Conservation (phyloP, 2,888 invertebrate genomes). For the Phaonia tiefii region DNA sequence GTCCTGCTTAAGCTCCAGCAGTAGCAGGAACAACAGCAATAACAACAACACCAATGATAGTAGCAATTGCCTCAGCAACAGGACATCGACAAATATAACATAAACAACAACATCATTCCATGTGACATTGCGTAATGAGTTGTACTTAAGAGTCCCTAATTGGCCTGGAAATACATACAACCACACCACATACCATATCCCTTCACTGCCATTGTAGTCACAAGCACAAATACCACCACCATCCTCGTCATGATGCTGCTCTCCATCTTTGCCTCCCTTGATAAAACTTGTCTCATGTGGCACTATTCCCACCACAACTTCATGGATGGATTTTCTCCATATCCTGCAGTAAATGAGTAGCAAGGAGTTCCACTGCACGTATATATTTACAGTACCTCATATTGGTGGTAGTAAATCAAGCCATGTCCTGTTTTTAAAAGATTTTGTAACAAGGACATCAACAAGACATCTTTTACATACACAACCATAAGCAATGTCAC, state of each 20-base stretch:
- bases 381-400: too few relatives aligned
- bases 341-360: not conserved
- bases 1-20: not conserved
- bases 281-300: too few relatives aligned
- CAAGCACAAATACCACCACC: too few relatives aligned
- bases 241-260: not conserved
- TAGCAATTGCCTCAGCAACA: not conserved
- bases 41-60: not conserved
- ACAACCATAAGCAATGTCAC: too few relatives aligned
- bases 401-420: too few relatives aligned
- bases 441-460: too few relatives aligned
- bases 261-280: too few relatives aligned
- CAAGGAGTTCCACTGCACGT: too few relatives aligned
- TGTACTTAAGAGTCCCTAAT: constrained; percentile 40
- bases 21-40: not conserved
- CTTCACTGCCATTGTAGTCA: not conserved
- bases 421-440: too few relatives aligned
- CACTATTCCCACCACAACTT: too few relatives aligned
- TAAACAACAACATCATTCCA: not conserved
- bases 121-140: constrained; percentile 43
- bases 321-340: too few relatives aligned
- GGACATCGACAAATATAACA: not conserved
- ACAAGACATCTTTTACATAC: too few relatives aligned
- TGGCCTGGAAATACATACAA: constrained; percentile 38
- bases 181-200: not conserved